Base-by-base conservation (phyloP, 2,797 vertebrate species). In the Lacerta bilineata region DNA sequence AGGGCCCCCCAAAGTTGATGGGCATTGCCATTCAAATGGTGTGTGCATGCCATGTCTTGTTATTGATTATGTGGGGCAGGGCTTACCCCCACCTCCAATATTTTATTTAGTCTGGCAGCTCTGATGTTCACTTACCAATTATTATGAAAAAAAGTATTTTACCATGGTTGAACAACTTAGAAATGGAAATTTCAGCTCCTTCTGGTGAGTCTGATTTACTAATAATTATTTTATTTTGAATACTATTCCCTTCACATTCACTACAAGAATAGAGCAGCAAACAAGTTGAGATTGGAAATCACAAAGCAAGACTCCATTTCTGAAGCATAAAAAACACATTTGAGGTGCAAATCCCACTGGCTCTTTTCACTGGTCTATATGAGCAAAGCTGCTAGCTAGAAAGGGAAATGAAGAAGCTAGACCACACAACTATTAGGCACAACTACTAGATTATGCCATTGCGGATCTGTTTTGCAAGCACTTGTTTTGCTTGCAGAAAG, bases 201-300 rank as follows among this genome's bases (percentile, higher is more conserved):
- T 85, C 93, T 94, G 9, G 90, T 92, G 90, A 3, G 55, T 85
- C 83, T 94, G 92, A 93, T 93, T 92, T 95, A 91, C 92, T 92
- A 84, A 95, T 91, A 91, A 92, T 93, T 95, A 94, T 95, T 94
- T 96, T 92, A 95, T 86, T 94, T 93, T 92, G 95, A 94, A 95
- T 95, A 95, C 95, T 92, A 95, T 95, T 95, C 92, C 88, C 61
- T 94, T 93, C 93, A 94, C 92, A 95, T 94, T 94, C 91, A 91
- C 91, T 92, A 87, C 92, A 94, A 95, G 90, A 94, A 94, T 90
- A 90, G 87, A 93, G 92, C 93, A 90, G 91, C 92, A 94, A 94
- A 94, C 92, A 93, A 93, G 93, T 93, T 83, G 87, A 91, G 90
- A 85, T 66, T 85, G 79, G 17, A 46, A 93, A 93, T 93, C 93